Evolutionary conservation across 2,113 vertebrate genomes (phyloP).

Genomic region (Catharus minimus): DNA sequence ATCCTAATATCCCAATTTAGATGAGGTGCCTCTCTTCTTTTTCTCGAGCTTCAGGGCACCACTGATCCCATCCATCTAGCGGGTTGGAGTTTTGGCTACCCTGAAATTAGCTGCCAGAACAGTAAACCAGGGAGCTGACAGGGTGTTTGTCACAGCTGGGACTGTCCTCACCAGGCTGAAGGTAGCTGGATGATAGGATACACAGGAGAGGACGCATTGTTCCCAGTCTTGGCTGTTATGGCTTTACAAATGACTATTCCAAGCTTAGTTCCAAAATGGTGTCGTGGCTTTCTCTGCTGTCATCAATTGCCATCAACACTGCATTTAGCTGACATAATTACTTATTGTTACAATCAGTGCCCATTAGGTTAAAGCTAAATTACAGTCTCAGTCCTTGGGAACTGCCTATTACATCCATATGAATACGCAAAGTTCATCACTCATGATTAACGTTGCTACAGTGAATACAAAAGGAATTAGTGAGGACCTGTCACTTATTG

Average conservation of each 20-base stretch:
- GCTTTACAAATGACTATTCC: conserved; percentile 62
- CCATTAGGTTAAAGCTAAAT: conserved; percentile 74
- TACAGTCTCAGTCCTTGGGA: conserved; percentile 74
- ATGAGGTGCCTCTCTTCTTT: not conserved
- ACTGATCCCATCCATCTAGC: not conserved
- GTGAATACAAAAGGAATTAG: conserved; percentile 70
- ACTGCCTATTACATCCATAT: conserved; percentile 73
- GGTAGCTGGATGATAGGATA: conserved; percentile 52
- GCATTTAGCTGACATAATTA: conserved; percentile 76
- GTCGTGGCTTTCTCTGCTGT: conserved; percentile 59
- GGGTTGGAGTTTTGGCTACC: not conserved
- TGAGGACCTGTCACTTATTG: conserved; percentile 69
- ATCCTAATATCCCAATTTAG: not conserved
- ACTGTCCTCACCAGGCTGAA: not conserved
- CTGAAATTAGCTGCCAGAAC: not conserved
- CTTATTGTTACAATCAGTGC: conserved; percentile 73
- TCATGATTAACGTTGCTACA: conserved; percentile 72
- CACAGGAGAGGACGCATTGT: conserved; percentile 54
- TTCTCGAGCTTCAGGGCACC: not conserved
- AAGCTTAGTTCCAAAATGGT: conserved; percentile 66
- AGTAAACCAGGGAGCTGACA: not conserved
- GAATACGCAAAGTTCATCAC: conserved; percentile 76
- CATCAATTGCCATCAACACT: conserved; percentile 69
- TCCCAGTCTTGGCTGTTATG: conserved; percentile 10
- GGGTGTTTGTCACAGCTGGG: conserved; percentile 38